Evolutionary conservation across 2,888 invertebrate species (phyloP).

Genomic region (Ochropacha duplaris): DNA sequence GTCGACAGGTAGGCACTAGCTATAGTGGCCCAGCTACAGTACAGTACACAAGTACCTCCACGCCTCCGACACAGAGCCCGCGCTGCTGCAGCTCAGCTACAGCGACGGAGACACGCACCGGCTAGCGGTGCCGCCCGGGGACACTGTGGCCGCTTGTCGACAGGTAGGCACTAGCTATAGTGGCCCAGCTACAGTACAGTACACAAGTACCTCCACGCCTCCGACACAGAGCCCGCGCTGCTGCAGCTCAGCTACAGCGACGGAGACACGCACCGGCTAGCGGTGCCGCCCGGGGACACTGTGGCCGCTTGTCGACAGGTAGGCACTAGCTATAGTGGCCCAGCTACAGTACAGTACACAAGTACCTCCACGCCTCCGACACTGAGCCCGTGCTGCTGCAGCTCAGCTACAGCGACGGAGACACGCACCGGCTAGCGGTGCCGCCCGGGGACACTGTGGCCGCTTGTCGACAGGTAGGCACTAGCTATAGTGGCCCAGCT

Average conservation of each 20-base stretch:
- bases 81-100: constrained; percentile 75
- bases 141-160: constrained; percentile 67
- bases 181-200: too few relatives aligned
- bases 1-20: constrained; percentile 81
- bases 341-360: too few relatives aligned
- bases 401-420: constrained; percentile 73
- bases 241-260: constrained; percentile 69
- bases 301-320: constrained; percentile 70
- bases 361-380: constrained; percentile 62
- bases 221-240: constrained; percentile 69
- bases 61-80: constrained; percentile 68
- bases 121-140: constrained; percentile 68
- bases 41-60: too few relatives aligned
- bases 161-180: constrained; percentile 79
- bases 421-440: constrained; percentile 80
- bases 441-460: constrained; percentile 52
- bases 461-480: constrained; percentile 68
- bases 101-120: constrained; percentile 84
- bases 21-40: too few relatives aligned
- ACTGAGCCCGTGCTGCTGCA: constrained; percentile 74
- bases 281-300: constrained; percentile 63
- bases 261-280: constrained; percentile 81
- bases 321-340: too few relatives aligned
- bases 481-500: too few relatives aligned
- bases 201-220: too few relatives aligned